phyloP scores from a whole-genome alignment of 2,113 vertebrate species.

The Coturnix japonica region DNA sequence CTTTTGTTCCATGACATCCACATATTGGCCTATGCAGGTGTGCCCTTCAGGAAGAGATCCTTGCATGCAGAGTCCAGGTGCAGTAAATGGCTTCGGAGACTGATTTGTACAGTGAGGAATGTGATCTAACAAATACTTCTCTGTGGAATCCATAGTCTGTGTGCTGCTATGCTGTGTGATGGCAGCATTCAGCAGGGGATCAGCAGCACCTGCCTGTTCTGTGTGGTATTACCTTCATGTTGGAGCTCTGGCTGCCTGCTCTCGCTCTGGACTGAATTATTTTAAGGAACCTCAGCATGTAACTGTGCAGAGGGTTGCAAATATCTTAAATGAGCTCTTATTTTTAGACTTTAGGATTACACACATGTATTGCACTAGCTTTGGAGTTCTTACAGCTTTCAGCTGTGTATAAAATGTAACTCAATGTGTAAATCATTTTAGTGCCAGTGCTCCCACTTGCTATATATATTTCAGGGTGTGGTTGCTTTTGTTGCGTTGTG shows the following conservation, averaged over 20 bases:
- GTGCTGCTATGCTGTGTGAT: background rate
- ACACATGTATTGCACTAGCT: background rate
- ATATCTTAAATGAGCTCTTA: background rate
- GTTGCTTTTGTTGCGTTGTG: background rate
- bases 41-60: background rate
- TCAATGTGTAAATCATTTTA: background rate
- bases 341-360: background rate
- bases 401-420: background rate
- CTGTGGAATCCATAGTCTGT: background rate
- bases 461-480: background rate
- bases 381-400: background rate
- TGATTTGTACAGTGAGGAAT: background rate
- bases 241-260: background rate
- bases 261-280: background rate
- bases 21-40: background rate
- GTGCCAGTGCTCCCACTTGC: background rate
- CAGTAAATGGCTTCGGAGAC: background rate
- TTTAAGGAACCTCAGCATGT: background rate
- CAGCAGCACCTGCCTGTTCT: background rate
- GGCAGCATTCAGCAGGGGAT: background rate
- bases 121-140: background rate
- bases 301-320: background rate
- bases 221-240: background rate
- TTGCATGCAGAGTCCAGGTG: background rate
- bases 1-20: background rate